phyloP scores from a whole-genome alignment of 2,113 vertebrate genomes.

The Machaerirhynchus nigripectus region DNA sequence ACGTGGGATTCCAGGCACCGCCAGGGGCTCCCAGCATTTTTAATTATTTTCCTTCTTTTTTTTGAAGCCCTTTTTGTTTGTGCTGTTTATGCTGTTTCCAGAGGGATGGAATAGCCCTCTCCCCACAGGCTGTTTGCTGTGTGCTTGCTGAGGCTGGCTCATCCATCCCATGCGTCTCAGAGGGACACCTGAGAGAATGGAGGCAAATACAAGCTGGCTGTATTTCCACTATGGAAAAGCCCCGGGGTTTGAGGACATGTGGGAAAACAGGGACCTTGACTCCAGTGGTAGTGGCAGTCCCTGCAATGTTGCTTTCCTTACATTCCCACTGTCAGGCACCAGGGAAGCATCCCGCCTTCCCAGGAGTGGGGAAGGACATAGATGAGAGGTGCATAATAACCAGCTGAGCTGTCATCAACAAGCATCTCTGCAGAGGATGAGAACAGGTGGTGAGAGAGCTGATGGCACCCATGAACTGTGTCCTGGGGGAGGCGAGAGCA shows the following conservation, averaged over 20 bases:
- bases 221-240: not conserved
- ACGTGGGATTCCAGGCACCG: not conserved
- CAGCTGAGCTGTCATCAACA: not conserved
- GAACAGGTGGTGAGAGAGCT: not conserved
- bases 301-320: not conserved
- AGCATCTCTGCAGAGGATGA: not conserved
- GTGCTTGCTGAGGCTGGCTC: not conserved
- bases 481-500: not conserved
- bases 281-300: not conserved
- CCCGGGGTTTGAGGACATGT: not conserved
- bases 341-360: not conserved
- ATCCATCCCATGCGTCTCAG: not conserved
- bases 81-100: not conserved
- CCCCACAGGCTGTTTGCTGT: not conserved
- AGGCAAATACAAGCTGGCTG: not conserved
- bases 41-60: constrained; percentile 39
- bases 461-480: fast-evolving
- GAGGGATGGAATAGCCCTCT: not conserved
- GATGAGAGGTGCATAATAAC: not conserved
- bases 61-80: not conserved
- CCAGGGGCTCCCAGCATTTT: not conserved
- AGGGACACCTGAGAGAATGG: not conserved
- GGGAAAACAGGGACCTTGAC: not conserved
- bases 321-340: not conserved
- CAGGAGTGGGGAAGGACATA: fast-evolving